These are phyloP conservation scores for Eubasilissa splendida DNA, from an alignment of 2,888 invertebrate genomes.

Conservation along the genomic window DNA sequence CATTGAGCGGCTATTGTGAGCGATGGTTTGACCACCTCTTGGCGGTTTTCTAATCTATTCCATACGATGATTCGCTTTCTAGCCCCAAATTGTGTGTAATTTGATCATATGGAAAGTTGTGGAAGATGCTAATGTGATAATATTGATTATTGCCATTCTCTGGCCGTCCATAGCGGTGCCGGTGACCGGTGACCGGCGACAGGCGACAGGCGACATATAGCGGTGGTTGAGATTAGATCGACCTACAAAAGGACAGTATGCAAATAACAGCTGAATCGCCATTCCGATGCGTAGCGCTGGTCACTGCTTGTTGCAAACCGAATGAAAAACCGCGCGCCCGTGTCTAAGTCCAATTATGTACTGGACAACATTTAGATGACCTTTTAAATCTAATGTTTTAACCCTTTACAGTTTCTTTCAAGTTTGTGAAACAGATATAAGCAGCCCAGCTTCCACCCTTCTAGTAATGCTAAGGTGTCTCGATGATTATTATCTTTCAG, in stretches of 20 bases:
- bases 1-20: too few relatives aligned
- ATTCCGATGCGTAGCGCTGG: slow-evolving; percentile 10
- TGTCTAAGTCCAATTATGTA: background rate
- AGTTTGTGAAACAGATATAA: too few relatives aligned
- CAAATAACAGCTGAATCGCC: background rate
- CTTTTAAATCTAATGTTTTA: background rate
- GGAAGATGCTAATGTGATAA: background rate
- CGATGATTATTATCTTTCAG: too few relatives aligned
- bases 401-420: background rate
- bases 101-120: background rate
- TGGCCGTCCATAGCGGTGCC: background rate
- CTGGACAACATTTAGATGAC: slow-evolving; percentile 9
- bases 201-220: too few relatives aligned
- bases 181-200: too few relatives aligned
- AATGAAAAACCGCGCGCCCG: slow-evolving; percentile 14
- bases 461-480: too few relatives aligned
- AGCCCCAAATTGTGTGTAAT: background rate
- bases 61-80: background rate
- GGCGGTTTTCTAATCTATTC: too few relatives aligned
- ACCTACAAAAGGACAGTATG: background rate
- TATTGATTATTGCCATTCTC: background rate
- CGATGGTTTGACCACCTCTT: too few relatives aligned
- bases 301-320: background rate
- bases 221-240: background rate
- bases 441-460: too few relatives aligned